Percentiles rank a stretch among this genome's conserved stretches.
Conservation (phyloP, 2,797 vertebrate species). For the Microhierax caerulescens region DNA sequence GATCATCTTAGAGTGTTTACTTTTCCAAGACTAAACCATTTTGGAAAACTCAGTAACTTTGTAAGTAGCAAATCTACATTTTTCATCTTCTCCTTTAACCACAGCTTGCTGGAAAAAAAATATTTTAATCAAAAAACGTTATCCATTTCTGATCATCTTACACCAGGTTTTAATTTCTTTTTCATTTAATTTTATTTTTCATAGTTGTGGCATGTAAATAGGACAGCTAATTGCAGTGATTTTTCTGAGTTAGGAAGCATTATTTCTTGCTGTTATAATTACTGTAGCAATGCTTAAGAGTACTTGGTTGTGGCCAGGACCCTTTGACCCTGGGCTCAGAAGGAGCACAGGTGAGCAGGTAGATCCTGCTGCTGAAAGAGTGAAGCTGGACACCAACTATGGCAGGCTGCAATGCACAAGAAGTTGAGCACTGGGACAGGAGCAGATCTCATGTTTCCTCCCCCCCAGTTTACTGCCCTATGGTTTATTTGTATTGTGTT, state of each 20-base stretch:
- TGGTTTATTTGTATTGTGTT: neutral
- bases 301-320: neutral
- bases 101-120: neutral
- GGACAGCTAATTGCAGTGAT: neutral
- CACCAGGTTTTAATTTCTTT: neutral
- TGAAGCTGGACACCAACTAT: neutral
- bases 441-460: neutral
- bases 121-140: neutral
- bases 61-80: neutral
- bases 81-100: neutral
- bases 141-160: neutral
- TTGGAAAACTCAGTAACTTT: neutral
- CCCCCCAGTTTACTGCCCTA: neutral
- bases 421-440: neutral
- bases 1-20: neutral
- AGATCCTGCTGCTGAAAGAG: neutral
- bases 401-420: neutral
- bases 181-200: neutral
- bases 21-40: neutral
- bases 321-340: neutral
- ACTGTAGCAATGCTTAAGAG: neutral
- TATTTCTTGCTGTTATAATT: neutral
- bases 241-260: neutral
- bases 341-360: neutral
- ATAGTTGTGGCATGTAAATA: neutral